These are phyloP conservation scores for Enteromius mattozi DNA, from an alignment of 2,797 vertebrate genomes.

Conservation along the genomic window DNA sequence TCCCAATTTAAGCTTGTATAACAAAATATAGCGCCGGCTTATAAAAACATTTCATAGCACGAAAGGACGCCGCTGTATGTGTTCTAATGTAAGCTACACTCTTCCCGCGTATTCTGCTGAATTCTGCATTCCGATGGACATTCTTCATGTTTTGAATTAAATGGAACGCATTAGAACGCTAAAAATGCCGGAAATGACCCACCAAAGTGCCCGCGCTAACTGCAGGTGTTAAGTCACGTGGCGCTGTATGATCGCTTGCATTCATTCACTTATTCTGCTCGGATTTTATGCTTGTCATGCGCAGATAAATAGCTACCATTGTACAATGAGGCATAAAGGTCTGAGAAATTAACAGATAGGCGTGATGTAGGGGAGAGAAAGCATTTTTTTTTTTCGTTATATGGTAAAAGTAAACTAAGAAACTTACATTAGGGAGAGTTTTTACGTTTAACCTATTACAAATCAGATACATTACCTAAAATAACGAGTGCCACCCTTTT, in stretches of 20 bases:
- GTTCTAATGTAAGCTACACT: not conserved
- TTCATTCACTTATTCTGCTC: constrained; percentile 78
- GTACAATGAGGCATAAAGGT: constrained; percentile 66
- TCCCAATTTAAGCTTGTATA: not conserved
- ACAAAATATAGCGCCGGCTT: not conserved
- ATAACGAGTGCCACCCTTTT: not conserved
- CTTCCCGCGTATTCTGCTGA: not conserved
- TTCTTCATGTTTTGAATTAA: not conserved
- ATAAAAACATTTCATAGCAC: not conserved
- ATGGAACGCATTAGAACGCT: constrained; percentile 6
- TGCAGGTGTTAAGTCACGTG: constrained; percentile 79
- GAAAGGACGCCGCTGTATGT: not conserved
- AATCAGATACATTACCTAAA: not conserved
- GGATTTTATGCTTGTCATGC: constrained; percentile 84
- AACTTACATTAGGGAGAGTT: not conserved
- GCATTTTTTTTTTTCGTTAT: not conserved
- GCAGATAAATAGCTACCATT: constrained; percentile 74
- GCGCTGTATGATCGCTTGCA: constrained; percentile 72
- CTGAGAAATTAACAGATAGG: constrained; percentile 69
- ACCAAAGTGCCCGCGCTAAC: constrained; percentile 63
- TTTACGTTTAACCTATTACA: not conserved
- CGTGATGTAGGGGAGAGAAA: constrained; percentile 54
- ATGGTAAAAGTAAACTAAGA: constrained; percentile 1
- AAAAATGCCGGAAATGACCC: not conserved
- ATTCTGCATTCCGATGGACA: not conserved